Evolutionary conservation across 1,140 invertebrate species (phyloP), one percentile per base, ranked within the genome.

Genomic region (Drosophila simulans): DNA sequence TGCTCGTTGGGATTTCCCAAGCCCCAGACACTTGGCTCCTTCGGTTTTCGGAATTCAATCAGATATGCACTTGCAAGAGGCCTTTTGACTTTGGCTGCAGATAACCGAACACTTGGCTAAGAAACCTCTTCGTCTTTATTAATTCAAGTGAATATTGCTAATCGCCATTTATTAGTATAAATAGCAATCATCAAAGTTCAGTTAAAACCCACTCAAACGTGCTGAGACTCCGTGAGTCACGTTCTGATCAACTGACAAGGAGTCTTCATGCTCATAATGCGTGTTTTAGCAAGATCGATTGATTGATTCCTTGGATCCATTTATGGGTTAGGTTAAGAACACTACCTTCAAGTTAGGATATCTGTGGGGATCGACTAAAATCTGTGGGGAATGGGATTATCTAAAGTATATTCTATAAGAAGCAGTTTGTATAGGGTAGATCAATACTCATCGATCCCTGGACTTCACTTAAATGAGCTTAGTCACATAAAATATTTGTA

Each of bases 51-150:
- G 52, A 64, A 37, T 34, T 64, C 15, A 7, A 40, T 40, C 35
- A 62, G 63, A 62, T 66, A 66, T 35, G 10, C 25, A 42, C 34
- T 35, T 65, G 7, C 25, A 20, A 68, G 59, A 65, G 59, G 8
- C 25, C 17, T n/a, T 60, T 48, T n/a, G n/a, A 49, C 13, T 48
- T 48, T 1, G 13, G n/a, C 17, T 27, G 25, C 7, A 3, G 17
- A 43, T 52, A 64, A 68, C 40, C 27, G 40, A 13, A 13, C 17
- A 17, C 20, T 51, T 25, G 13, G 42, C 22, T 3, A 34, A n/a
- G 34, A 60, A 62, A 48, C 13, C 57, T 12, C 25, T 63, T 25
- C 3, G 4, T 15, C 4, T 69, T 34, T 10, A 43, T 40, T 70
- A 55, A 13, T 45, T 39, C 15, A 20, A 10, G 8, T 31, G 8